Base-by-base conservation (phyloP, 2,797 vertebrate species). In the Adrianichthys oophorus region DNA sequence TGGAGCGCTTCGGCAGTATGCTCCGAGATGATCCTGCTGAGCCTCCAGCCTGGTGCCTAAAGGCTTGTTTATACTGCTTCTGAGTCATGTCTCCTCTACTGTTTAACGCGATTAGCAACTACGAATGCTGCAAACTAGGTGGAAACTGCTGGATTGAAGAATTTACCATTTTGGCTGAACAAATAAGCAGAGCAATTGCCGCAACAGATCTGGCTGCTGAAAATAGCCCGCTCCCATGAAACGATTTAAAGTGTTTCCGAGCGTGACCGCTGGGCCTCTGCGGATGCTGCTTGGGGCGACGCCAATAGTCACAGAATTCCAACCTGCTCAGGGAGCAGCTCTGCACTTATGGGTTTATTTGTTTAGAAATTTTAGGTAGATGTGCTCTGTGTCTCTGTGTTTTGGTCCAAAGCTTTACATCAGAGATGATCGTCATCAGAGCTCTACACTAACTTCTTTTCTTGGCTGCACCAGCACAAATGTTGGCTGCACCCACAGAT, bases 51-150 rank as follows among this genome's bases (percentile, higher is more conserved):
- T 15, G 45, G 63, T 48, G 72, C 75, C 83, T 29, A 23, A 16
- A 74, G 74, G 67, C 72, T 65, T 64, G 77, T 84, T 85, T 77
- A 70, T 72, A 58, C 72, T 66, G 74, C 62, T 65, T 62, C 61
- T 46, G n/a, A 79, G 77, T 82, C 71, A 63, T 66, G 71, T 79
- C 73, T 52, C 60, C 43, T 78, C 61, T 52, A 16, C 71, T 81
- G 65, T 80, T 88, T 82, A 85, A 85, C 72, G 55, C 5, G 62
- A 86, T 86, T 86, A 84, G 73, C 41, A 51, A 75, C 60, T 57
- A 60, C 74, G 77, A 78, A 73, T 43, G n/a, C 68, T 8, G 26
- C 76, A 63, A 77, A 82, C 52, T 66, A 75, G 62, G 72, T 41
- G 7, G 56, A 45, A 32, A 59, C 51, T 49, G 60, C 62, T 50